Percentiles rank a stretch among this genome's conserved stretches.
Evolutionary conservation across 2,797 vertebrate genomes (phyloP).

Genomic region (Micromesistius poutassou): DNA sequence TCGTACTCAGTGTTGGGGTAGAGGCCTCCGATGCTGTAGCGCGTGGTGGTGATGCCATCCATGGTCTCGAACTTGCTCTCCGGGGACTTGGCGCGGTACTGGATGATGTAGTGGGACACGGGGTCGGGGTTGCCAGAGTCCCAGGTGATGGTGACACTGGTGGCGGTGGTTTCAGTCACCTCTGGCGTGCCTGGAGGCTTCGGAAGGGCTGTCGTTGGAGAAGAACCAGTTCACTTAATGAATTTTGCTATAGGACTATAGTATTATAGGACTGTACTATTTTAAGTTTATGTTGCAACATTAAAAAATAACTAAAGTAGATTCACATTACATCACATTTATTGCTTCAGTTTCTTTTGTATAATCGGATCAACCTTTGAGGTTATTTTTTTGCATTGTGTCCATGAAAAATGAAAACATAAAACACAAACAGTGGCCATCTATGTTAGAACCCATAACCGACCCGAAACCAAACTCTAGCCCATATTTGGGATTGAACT

Average conservation of each 20-base stretch:
- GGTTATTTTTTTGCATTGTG: background rate
- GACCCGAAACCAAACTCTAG: too few relatives aligned
- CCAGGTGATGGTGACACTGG: conserved; percentile 98
- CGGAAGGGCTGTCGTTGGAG: conserved; percentile 80
- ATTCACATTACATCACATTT: background rate
- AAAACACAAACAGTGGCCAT: background rate
- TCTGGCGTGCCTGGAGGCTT: conserved; percentile 93
- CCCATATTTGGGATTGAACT: background rate
- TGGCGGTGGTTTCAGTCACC: conserved; percentile 96
- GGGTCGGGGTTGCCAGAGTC: conserved; percentile 98
- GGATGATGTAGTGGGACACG: conserved; percentile 93
- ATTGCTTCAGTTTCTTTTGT: background rate
- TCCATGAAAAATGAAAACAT: background rate
- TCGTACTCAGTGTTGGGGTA: conserved; percentile 98
- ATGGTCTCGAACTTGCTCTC: conserved; percentile 95
- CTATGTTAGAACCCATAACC: background rate
- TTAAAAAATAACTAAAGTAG: background rate
- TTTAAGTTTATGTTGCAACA: too few relatives aligned
- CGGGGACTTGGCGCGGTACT: conserved; percentile 92
- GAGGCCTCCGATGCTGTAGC: conserved; percentile 97
- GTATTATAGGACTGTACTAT: too few relatives aligned
- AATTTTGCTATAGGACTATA: background rate
- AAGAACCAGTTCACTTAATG: background rate
- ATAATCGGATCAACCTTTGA: background rate
- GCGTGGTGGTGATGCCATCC: conserved; percentile 94